A percentile compares a stretch with the other conserved stretches of the same genome.
These are phyloP conservation scores for Drosophila prosaltans DNA, from an alignment of 1,140 invertebrate genomes.

Conservation along the genomic window DNA sequence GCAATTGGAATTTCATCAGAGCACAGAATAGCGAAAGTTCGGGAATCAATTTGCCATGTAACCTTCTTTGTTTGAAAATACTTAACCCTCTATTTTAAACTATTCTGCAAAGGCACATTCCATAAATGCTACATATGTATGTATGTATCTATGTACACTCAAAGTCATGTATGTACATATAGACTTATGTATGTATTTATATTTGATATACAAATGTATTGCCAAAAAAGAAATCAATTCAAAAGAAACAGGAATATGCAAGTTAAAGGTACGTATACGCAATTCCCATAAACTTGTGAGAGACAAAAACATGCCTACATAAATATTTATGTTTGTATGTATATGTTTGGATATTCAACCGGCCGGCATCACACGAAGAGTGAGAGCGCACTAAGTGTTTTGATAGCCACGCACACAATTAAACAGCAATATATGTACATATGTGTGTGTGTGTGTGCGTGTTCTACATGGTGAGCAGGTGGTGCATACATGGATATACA, in stretches of 20 bases:
- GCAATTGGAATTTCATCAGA: constrained; percentile 61
- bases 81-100: background rate
- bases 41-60: constrained; percentile 20
- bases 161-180: background rate
- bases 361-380: constrained; percentile 13
- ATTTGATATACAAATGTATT: too few species aligned
- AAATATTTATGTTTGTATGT: background rate
- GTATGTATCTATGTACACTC: background rate
- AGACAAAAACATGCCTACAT: background rate
- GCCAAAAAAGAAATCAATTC: background rate
- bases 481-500: background rate
- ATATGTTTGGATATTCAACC: constrained; percentile 19
- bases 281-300: background rate
- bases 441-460: too few species aligned
- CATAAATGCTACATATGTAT: too few species aligned
- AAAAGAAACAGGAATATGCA: background rate
- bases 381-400: constrained; percentile 2
- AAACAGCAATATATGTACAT: too few species aligned
- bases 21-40: constrained; percentile 50
- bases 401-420: background rate
- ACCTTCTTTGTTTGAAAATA: background rate
- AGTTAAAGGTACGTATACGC: constrained; percentile 41
- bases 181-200: background rate
- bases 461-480: background rate
- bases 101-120: too few species aligned